Conservation (phyloP, 2,797 vertebrate genomes). For the Myotis daubentonii region DNA sequence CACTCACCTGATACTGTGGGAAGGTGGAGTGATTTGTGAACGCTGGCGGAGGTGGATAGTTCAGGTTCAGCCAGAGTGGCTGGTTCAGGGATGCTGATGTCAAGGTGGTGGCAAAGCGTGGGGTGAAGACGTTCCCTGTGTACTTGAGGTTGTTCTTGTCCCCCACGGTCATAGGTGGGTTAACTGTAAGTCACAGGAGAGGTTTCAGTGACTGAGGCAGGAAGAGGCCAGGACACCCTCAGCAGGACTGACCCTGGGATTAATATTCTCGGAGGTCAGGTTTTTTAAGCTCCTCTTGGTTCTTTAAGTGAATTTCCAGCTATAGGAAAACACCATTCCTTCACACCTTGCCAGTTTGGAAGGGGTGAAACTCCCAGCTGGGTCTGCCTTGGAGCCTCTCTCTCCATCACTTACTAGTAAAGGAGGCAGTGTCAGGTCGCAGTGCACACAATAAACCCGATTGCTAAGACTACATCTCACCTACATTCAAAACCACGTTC, state of each 20-base stretch:
- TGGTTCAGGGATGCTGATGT: constrained; percentile 66
- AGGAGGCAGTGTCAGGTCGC: neutral
- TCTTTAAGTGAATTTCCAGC: constrained; percentile 16
- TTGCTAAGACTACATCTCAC: neutral
- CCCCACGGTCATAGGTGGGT: neutral
- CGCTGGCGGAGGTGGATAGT: constrained; percentile 51
- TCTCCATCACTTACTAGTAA: neutral
- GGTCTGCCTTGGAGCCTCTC: neutral
- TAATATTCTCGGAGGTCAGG: neutral
- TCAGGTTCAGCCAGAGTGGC: constrained; percentile 76
- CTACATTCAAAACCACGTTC: neutral
- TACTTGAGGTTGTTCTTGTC: constrained; percentile 76
- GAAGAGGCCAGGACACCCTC: neutral
- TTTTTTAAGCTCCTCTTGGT: neutral
- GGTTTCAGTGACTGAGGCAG: neutral
- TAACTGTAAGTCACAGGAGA: constrained; percentile 64
- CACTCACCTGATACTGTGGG: constrained; percentile 81
- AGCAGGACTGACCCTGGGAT: fast-evolving
- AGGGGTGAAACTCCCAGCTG: neutral
- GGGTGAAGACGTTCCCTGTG: constrained; percentile 59
- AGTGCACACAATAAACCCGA: neutral
- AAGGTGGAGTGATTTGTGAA: constrained; percentile 70
- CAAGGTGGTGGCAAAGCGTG: constrained; percentile 68
- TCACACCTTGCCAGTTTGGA: neutral
- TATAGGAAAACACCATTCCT: neutral